Base-by-base conservation (phyloP, 1,140 invertebrate species). In the Aphelinus certus region DNA sequence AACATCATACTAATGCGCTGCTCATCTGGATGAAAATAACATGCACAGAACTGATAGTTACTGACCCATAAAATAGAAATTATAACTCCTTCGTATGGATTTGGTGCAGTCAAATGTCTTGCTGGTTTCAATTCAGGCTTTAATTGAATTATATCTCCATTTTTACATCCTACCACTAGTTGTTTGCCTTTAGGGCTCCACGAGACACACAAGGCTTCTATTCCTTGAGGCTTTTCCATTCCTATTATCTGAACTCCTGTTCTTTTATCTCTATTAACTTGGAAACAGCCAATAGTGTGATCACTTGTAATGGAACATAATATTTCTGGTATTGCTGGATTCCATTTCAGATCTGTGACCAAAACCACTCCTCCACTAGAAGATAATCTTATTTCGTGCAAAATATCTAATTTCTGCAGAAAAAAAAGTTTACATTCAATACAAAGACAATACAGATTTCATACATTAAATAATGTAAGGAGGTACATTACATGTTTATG, bases 171-270 rank as follows among this genome's bases (percentile, higher is more conserved):
- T 2, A 93, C 87, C 4, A 93, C 91, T 42, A 94, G 79, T 81
- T 95, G 93, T 80, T 94, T 95, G 2, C 94, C 94, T 84, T 94
- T 94, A 2, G 93, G 93, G 84, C 93, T 94, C 94, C 94, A 95
- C 56, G 90, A 90, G 9, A 92, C 80, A 71, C 89, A 91, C 1
- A 84, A 67, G 5, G 83, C 82, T 56, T 85, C 83, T 1, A 84
- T 4, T 2, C 77, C 79, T 4, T 79, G 76, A 5, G 83, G n/a
- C 75, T 78, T 83, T 65, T 83, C 80, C 65, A 84, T 66, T 53
- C 77, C 80, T 53, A 81, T 68, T 56, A 85, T 56, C 62, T 76
- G 75, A 51, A 81, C 70, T 48, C 77, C 77, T n/a, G 79, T 56
- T 66, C 80, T 81, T 66, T 82, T 81, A 3, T 86, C 82, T 5